These are phyloP conservation scores for Leptinotarsa juncta DNA, from an alignment of 2,888 invertebrate species.

Conservation along the genomic window DNA sequence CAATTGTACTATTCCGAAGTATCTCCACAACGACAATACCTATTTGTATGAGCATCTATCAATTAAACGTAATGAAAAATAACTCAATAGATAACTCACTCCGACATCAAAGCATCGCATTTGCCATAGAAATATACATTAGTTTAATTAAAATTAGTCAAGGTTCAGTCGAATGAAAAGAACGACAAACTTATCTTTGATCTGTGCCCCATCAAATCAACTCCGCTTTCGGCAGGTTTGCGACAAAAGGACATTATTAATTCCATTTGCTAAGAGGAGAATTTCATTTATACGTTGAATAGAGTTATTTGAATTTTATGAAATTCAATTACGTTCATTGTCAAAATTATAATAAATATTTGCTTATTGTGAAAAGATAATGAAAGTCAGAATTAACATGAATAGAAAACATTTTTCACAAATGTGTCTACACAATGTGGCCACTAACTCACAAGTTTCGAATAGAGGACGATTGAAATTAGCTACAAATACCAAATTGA, in stretches of 20 bases:
- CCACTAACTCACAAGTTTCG: too few relatives aligned
- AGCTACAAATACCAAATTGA: too few relatives aligned
- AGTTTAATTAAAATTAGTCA: slow-evolving; percentile 44
- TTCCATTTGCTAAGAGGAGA: slow-evolving; percentile 34
- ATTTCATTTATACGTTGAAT: neutral
- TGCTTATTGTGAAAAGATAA: too few relatives aligned
- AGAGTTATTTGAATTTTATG: too few relatives aligned
- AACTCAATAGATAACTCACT: neutral
- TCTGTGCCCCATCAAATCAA: slow-evolving; percentile 42
- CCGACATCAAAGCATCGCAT: neutral
- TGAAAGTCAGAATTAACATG: too few relatives aligned
- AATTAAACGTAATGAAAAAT: neutral
- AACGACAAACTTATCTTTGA: slow-evolving; percentile 41
- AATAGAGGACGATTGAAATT: too few relatives aligned
- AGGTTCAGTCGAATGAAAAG: slow-evolving; percentile 38
- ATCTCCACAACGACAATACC: too few relatives aligned
- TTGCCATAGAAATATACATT: slow-evolving; percentile 26
- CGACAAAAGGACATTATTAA: slow-evolving; percentile 41
- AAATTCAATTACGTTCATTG: neutral
- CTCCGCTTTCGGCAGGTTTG: slow-evolving; percentile 36
- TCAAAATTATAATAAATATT: too few relatives aligned
- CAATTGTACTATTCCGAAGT: too few relatives aligned
- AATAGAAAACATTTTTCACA: too few relatives aligned
- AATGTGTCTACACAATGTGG: too few relatives aligned
- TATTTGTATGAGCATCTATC: too few relatives aligned